Percentiles rank a stretch among this genome's conserved stretches.
Evolutionary conservation across 2,797 vertebrate species (phyloP).

Genomic region (Parauchenoglanis ngamensis): DNA sequence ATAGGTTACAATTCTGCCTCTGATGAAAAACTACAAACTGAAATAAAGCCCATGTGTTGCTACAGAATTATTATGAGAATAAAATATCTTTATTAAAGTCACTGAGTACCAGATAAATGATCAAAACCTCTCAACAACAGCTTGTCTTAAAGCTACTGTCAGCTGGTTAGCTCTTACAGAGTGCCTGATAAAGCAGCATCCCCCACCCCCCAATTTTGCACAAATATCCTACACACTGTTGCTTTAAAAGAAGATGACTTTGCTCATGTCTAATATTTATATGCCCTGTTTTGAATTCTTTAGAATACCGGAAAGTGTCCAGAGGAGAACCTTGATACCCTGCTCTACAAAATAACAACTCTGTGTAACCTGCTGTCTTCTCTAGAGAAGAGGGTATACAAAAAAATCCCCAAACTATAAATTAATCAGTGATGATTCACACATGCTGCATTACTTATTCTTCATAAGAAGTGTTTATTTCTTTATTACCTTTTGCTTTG

Average conservation of each 20-base stretch:
- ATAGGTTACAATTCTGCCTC: not conserved
- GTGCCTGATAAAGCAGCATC: not conserved
- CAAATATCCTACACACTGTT: not conserved
- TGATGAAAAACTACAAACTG: not conserved
- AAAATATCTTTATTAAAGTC: not conserved
- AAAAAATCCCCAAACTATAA: not conserved
- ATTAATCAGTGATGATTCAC: not conserved
- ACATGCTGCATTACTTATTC: not conserved
- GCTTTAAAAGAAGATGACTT: not conserved
- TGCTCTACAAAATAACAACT: constrained; percentile 80
- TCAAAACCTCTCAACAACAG: not conserved
- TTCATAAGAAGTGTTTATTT: not conserved
- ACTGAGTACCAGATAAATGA: not conserved
- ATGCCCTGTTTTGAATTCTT: constrained; percentile 11
- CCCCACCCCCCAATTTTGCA: not conserved
- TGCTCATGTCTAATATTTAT: not conserved
- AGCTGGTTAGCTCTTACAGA: not conserved
- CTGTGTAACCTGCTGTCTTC: constrained; percentile 83
- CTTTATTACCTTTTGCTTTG: not conserved
- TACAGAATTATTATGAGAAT: not conserved
- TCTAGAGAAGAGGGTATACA: constrained; percentile 81
- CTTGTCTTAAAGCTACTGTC: not conserved
- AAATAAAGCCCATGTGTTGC: not conserved
- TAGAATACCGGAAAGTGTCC: constrained; percentile 64
- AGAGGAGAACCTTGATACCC: constrained; percentile 78